Conservation (phyloP, 2,888 invertebrate genomes). For the Lochmaea capreae region DNA sequence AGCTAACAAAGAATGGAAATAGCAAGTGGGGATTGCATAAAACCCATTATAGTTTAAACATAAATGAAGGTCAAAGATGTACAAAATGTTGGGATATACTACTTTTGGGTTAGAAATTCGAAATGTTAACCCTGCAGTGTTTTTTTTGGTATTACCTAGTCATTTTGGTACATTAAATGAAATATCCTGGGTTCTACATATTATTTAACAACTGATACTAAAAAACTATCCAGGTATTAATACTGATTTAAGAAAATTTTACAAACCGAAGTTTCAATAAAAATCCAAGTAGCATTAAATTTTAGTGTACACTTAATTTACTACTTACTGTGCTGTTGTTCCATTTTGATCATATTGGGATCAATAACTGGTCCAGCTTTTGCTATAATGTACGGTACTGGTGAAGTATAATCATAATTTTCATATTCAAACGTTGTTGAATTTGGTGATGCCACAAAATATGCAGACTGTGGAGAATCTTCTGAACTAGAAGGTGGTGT, state of each 20-base stretch:
- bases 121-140: no score
- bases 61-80: no score
- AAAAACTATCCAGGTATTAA: no score
- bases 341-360: constrained; percentile 12
- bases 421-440: constrained; percentile 46
- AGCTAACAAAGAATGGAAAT: neutral
- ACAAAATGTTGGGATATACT: no score
- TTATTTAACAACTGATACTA: no score
- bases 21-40: neutral
- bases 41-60: neutral
- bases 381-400: neutral
- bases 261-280: no score
- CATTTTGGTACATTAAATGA: no score
- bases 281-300: no score
- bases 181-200: no score
- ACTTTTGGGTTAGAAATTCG: no score
- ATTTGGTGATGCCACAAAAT: constrained; percentile 51
- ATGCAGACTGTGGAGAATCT: constrained; percentile 57
- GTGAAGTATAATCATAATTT: constrained; percentile 20
- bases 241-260: no score
- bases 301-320: neutral
- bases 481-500: constrained; percentile 61
- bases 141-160: no score
- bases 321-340: constrained; percentile 8
- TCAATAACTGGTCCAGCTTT: constrained; percentile 10